Percentiles rank a stretch among this genome's conserved stretches.
Conservation (phyloP, 2,888 invertebrate genomes). For the Lepidochrysops patricia region DNA sequence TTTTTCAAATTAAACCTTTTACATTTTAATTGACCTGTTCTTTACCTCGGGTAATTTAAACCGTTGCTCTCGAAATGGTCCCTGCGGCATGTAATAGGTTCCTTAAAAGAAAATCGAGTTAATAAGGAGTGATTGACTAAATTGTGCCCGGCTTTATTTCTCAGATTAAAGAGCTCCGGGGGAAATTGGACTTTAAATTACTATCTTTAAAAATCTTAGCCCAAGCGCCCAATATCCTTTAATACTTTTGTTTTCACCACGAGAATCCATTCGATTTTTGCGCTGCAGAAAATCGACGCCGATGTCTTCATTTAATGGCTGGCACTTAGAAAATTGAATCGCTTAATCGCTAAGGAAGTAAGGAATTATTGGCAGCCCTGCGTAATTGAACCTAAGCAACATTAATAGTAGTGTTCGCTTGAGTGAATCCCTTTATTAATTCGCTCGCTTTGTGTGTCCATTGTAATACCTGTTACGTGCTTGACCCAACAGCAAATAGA, state of each 20-base stretch:
- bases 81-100: constrained; percentile 64
- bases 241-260: constrained; percentile 15
- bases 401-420: constrained; percentile 31
- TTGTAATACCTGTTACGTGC: neutral
- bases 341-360: constrained; percentile 41
- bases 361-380: constrained; percentile 26
- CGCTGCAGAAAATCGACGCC: constrained; percentile 37
- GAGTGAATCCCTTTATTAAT: neutral
- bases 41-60: constrained; percentile 54
- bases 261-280: constrained; percentile 33
- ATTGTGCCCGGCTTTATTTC: constrained; percentile 50
- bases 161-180: constrained; percentile 20
- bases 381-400: constrained; percentile 48
- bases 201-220: constrained; percentile 13
- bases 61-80: constrained; percentile 42
- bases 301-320: constrained; percentile 48
- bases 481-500: neutral
- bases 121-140: constrained; percentile 64
- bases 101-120: constrained; percentile 65
- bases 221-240: constrained; percentile 4
- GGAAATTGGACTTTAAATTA: constrained; percentile 16
- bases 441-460: neutral
- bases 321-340: constrained; percentile 58
- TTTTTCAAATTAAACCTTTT: constrained; percentile 57
- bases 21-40: constrained; percentile 64